Conservation (phyloP, 1,140 invertebrate genomes). For the Nylanderia fulva region DNA sequence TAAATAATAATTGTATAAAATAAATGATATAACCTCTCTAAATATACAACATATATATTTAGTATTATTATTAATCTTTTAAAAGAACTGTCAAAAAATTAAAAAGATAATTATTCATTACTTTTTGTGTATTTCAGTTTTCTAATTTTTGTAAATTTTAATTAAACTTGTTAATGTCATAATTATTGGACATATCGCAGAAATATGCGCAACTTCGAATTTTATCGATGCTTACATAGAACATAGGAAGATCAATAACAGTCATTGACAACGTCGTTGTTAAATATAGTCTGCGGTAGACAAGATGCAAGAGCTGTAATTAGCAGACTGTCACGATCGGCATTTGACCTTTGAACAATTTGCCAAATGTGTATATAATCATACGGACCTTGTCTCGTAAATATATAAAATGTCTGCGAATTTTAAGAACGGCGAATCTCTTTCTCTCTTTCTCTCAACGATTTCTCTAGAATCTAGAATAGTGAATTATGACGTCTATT, state of each 20-base stretch:
- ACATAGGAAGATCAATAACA: slow-evolving; percentile 42
- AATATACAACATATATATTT: no score
- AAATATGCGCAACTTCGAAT: neutral
- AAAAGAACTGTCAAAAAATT: no score
- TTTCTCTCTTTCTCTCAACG: no score
- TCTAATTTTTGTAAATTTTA: no score
- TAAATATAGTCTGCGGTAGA: slow-evolving; percentile 54
- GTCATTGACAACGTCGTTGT: slow-evolving; percentile 50
- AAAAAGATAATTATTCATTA: no score
- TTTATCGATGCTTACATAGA: neutral
- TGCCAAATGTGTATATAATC: slow-evolving; percentile 50
- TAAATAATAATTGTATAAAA: neutral
- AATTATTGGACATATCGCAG: neutral
- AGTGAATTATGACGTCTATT: neutral
- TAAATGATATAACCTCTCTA: no score
- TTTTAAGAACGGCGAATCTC: slow-evolving; percentile 19
- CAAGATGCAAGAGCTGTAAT: slow-evolving; percentile 45
- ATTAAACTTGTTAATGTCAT: no score
- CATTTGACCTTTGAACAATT: slow-evolving; percentile 63
- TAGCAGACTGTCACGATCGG: slow-evolving; percentile 57
- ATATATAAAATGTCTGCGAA: slow-evolving; percentile 41
- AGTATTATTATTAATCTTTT: no score
- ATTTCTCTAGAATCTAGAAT: slow-evolving; percentile 27
- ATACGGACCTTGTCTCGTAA: slow-evolving; percentile 20
- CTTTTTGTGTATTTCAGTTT: no score